Conservation (phyloP, 2,888 invertebrate genomes). For the Lysandra coridon region DNA sequence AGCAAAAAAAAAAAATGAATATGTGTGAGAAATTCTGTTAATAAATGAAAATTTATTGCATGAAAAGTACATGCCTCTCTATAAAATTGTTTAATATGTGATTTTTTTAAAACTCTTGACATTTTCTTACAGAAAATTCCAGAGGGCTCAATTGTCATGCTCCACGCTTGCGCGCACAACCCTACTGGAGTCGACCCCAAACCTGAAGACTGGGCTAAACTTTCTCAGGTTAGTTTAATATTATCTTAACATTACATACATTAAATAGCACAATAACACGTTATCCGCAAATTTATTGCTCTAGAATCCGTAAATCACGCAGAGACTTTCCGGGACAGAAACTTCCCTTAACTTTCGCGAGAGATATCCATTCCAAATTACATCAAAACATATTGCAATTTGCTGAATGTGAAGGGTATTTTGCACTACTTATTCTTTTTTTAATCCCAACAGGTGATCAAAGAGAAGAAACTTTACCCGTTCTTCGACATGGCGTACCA, state of each 20-base stretch:
- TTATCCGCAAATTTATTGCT: background rate
- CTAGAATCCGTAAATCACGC: too few species aligned
- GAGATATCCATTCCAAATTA: too few species aligned
- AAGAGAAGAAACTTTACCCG: conserved; percentile 89
- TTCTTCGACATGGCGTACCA: conserved; percentile 99
- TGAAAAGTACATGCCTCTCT: background rate
- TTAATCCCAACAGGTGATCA: conserved; percentile 80
- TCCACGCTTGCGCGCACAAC: conserved; percentile 99
- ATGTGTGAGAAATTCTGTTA: background rate
- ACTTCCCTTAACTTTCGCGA: too few species aligned
- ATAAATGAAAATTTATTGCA: background rate
- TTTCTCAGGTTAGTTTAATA: conserved; percentile 82
- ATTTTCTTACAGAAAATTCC: conserved; percentile 90
- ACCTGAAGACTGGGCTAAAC: conserved; percentile 93
- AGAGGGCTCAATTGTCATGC: conserved; percentile 91
- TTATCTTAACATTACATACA: background rate
- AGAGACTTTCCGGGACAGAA: too few species aligned
- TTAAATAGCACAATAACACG: too few species aligned
- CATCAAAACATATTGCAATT: background rate
- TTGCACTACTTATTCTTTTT: background rate
- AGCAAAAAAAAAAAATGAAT: background rate
- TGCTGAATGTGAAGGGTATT: background rate
- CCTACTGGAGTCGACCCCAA: conserved; percentile 97
- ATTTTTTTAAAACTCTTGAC: background rate
- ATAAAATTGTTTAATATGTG: background rate